These are phyloP conservation scores for Otus scops DNA, from an alignment of 2,797 vertebrate genomes.

Conservation along the genomic window DNA sequence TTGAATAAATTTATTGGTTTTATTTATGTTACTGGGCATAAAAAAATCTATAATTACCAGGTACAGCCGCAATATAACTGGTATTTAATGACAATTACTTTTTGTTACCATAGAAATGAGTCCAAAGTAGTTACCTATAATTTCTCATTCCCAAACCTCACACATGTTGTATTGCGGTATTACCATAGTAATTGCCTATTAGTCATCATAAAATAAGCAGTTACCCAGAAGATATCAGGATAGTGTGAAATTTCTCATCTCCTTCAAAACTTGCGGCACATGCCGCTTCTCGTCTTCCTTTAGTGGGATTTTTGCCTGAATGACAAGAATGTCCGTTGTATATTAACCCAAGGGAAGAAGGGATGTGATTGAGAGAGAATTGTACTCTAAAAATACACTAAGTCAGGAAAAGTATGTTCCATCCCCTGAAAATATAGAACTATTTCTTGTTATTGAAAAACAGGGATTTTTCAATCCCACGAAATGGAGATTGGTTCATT, in stretches of 20 bases:
- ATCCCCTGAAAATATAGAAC: background rate
- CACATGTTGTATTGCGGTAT: conserved; percentile 80
- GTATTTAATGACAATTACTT: conserved; percentile 85
- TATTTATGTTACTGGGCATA: conserved; percentile 82
- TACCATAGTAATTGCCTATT: conserved; percentile 86
- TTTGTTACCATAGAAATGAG: conserved; percentile 86
- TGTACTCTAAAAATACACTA: background rate
- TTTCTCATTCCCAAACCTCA: conserved; percentile 81
- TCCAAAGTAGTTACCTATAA: conserved; percentile 80
- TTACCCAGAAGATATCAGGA: conserved; percentile 80
- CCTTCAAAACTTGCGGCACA: conserved; percentile 55
- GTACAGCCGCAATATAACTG: conserved; percentile 77
- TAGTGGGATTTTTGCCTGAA: background rate
- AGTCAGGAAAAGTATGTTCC: background rate
- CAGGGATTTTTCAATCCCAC: background rate
- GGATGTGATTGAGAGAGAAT: background rate
- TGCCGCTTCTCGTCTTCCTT: background rate
- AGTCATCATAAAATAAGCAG: conserved; percentile 83
- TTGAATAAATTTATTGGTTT: conserved; percentile 81
- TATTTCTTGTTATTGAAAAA: background rate
- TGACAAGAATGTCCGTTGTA: background rate
- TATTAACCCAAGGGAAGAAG: background rate
- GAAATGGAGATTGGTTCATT: background rate
- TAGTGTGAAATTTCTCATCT: conserved; percentile 78
- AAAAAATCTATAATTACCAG: conserved; percentile 83